Conservation (phyloP, 2,888 invertebrate genomes). For the Sinelater perroti region DNA sequence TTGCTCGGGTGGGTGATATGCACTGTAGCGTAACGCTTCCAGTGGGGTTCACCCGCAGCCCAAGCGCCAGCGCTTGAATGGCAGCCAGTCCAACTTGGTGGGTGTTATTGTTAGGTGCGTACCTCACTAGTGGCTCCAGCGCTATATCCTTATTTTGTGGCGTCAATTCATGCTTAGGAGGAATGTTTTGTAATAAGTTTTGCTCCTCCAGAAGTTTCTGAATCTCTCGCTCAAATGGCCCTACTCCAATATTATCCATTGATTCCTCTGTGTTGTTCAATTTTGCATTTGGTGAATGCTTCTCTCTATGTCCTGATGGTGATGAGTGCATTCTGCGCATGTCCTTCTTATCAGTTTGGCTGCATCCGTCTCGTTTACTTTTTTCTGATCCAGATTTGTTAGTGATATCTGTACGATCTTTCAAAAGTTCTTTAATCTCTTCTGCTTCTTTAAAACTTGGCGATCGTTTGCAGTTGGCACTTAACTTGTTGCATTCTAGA, state of each 20-base stretch:
- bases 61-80: slow-evolving; percentile 75
- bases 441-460: slow-evolving; percentile 61
- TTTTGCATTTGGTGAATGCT: slow-evolving; percentile 61
- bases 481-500: slow-evolving; percentile 59
- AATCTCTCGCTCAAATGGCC: slow-evolving; percentile 81
- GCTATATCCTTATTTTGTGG: slow-evolving; percentile 71
- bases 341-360: slow-evolving; percentile 74
- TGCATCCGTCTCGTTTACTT: slow-evolving; percentile 69
- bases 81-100: slow-evolving; percentile 82
- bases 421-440: slow-evolving; percentile 56
- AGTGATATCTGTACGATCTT: slow-evolving; percentile 61
- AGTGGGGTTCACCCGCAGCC: slow-evolving; percentile 58
- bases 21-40: slow-evolving; percentile 58
- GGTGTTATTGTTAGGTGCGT: slow-evolving; percentile 65
- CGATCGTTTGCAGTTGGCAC: slow-evolving; percentile 57
- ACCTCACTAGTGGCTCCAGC: slow-evolving; percentile 58
- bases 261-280: slow-evolving; percentile 65
- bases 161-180: slow-evolving; percentile 68
- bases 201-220: slow-evolving; percentile 80
- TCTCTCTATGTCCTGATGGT: slow-evolving; percentile 63
- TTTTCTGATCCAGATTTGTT: slow-evolving; percentile 66
- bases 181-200: slow-evolving; percentile 69
- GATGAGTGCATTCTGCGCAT: slow-evolving; percentile 64
- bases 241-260: slow-evolving; percentile 63
- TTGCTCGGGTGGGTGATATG: slow-evolving; percentile 60